phyloP scores from a whole-genome alignment of 2,888 invertebrate genomes.

The Heliconius hortense region DNA sequence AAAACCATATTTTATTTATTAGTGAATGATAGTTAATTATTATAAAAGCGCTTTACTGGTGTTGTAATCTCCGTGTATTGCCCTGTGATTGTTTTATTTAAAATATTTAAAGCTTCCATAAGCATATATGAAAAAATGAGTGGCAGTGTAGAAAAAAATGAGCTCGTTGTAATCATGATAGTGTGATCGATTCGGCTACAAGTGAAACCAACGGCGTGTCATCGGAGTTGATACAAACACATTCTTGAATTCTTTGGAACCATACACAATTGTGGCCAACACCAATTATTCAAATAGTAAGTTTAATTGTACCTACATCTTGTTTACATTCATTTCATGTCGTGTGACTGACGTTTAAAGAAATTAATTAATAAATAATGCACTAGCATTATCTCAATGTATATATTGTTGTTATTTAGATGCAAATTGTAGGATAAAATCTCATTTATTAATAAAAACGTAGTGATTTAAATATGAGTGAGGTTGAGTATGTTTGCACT shows the following conservation, averaged over 20 bases:
- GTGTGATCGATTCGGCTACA: constrained; percentile 65
- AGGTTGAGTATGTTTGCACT: constrained; percentile 58
- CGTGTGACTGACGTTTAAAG: not conserved
- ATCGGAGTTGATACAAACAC: constrained; percentile 63
- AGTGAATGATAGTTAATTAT: constrained; percentile 79
- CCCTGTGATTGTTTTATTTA: constrained; percentile 77
- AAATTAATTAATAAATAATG: constrained; percentile 7
- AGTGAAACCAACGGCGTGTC: constrained; percentile 67
- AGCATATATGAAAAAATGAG: constrained; percentile 63
- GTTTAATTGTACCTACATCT: constrained; percentile 47
- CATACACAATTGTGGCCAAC: constrained; percentile 73
- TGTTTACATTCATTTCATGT: constrained; percentile 14
- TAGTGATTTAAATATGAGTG: constrained; percentile 30
- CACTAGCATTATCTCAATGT: not conserved
- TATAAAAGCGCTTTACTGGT: constrained; percentile 67
- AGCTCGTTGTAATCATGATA: constrained; percentile 57
- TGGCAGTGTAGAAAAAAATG: constrained; percentile 66
- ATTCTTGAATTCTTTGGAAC: constrained; percentile 74
- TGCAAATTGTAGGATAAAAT: not conserved
- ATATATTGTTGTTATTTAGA: not conserved
- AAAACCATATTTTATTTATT: constrained; percentile 77
- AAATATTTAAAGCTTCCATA: constrained; percentile 64
- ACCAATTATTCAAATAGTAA: constrained; percentile 79
- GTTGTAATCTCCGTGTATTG: constrained; percentile 71
- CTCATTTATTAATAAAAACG: not conserved